Evolutionary conservation across 2,888 invertebrate genomes (phyloP).

Genomic region (Gymnocheta viridis): DNA sequence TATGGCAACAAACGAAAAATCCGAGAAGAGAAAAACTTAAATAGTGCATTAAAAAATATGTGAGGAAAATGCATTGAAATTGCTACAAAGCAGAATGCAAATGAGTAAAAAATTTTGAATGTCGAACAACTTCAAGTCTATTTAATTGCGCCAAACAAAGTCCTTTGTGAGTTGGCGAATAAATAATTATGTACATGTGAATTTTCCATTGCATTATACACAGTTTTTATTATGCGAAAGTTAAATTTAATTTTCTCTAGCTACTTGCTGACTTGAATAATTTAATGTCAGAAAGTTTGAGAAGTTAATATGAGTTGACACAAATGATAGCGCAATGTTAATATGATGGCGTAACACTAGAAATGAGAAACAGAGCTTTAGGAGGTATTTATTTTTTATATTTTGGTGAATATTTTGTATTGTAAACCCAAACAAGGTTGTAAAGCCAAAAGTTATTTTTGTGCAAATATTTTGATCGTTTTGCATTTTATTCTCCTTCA

Average conservation of each 20-base stretch:
- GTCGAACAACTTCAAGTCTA: conserved; percentile 21
- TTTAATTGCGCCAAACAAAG: conserved; percentile 36
- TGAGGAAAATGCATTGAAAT: conserved; percentile 12
- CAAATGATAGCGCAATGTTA: not conserved
- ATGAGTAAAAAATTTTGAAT: conserved; percentile 5
- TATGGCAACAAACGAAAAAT: conserved; percentile 42
- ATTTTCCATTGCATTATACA: not conserved
- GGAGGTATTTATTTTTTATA: too few relatives aligned
- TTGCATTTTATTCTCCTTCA: too few relatives aligned
- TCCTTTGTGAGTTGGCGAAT: not conserved
- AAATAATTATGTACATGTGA: not conserved
- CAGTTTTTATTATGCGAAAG: not conserved
- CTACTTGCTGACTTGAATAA: not conserved
- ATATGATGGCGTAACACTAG: too few relatives aligned
- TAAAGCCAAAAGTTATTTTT: too few relatives aligned
- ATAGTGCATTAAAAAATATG: not conserved
- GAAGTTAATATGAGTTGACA: not conserved
- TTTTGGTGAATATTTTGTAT: too few relatives aligned
- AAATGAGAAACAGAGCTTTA: too few relatives aligned
- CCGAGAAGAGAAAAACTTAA: conserved; percentile 5
- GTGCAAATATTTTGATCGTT: too few relatives aligned
- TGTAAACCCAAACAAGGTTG: too few relatives aligned
- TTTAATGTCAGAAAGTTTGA: not conserved
- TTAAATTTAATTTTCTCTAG: not conserved
- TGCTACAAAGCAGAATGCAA: conserved; percentile 13